These are phyloP conservation scores for honey bee (Apis mellifera) DNA, from an alignment of 1,140 invertebrate genomes.

Conservation along the genomic window DNA sequence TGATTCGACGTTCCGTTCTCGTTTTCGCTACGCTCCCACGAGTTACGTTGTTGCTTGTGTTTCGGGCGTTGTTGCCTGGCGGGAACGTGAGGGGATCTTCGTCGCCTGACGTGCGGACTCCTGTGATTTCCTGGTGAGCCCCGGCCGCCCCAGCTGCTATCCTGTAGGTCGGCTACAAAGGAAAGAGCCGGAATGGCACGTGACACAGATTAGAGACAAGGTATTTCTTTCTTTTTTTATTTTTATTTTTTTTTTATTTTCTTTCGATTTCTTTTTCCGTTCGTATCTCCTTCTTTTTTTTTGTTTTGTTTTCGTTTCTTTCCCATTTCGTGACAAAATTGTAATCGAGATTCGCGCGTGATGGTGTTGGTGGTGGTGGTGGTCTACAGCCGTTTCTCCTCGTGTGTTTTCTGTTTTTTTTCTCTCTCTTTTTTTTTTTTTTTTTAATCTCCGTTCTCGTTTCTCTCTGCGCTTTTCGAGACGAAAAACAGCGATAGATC, in stretches of 20 bases:
- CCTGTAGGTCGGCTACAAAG: constrained; percentile 77
- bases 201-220: constrained; percentile 70
- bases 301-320: not conserved
- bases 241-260: constrained; percentile 34
- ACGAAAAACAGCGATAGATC: not conserved
- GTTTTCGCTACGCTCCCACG: constrained; percentile 65
- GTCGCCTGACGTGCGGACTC: constrained; percentile 66
- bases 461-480: not conserved
- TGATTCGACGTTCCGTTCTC: constrained; percentile 65
- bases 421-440: too few species aligned
- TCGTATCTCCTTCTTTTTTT: constrained; percentile 14
- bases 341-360: constrained; percentile 50
- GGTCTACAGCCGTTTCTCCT: constrained; percentile 23
- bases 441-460: not conserved
- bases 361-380: constrained; percentile 51
- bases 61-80: constrained; percentile 49
- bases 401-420: not conserved
- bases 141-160: constrained; percentile 79
- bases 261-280: constrained; percentile 3
- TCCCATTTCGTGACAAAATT: constrained; percentile 37
- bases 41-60: constrained; percentile 71
- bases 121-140: constrained; percentile 74
- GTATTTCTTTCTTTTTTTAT: constrained; percentile 37
- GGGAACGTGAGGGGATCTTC: constrained; percentile 63
- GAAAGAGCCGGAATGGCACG: constrained; percentile 74